Evolutionary conservation across 1,140 invertebrate genomes (phyloP), one percentile per base, ranked within the genome.

Genomic region (Dufourea novaeangliae): DNA sequence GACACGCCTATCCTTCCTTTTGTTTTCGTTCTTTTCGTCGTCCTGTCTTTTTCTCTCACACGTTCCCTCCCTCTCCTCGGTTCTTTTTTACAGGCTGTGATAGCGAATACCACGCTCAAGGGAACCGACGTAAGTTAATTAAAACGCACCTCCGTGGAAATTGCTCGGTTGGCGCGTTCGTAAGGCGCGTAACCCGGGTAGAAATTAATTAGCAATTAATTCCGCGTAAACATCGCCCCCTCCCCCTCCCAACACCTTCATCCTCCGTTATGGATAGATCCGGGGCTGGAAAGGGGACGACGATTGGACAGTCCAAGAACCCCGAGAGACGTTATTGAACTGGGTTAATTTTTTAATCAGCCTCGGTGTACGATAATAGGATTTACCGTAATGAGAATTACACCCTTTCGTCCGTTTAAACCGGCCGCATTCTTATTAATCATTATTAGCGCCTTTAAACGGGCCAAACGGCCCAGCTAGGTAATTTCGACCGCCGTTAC

Each of bases 371-470:
- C 67, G 68, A 52, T 84, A 84, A 69, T 62, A 68, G 57, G 39
- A 34, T 52, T 59, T 34, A 17, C 10, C 63, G 62, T 32, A 66
- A 54, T 44, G 50, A 8, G 46, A 25, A 57, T 78, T 68, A 75
- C 70, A 63, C 50, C n/a, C 81, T 34, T 82, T 68, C 50, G 50
- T 17, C 17, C 20, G 17, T 44, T 44, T 84, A 85, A 59, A 61
- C 67, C 67, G 17, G 4, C 34, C 73, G 64, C 79, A 52, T 84
- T 78, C 70, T 78, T 85, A 84, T 85, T 85, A 85, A 85, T 81
- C 81, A 85, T 85, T 59, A 59, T 77, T 84, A 81, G 84, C 57
- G 73, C 25, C 32, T 69, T 80, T 78, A 76, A 84, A 32, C 73
- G 29, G 5, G 37, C 32, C 32, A n/a, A n/a, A n/a, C n/a, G 5